Conservation (phyloP, 1,140 invertebrate genomes). For the Druon quercuslanigerum region DNA sequence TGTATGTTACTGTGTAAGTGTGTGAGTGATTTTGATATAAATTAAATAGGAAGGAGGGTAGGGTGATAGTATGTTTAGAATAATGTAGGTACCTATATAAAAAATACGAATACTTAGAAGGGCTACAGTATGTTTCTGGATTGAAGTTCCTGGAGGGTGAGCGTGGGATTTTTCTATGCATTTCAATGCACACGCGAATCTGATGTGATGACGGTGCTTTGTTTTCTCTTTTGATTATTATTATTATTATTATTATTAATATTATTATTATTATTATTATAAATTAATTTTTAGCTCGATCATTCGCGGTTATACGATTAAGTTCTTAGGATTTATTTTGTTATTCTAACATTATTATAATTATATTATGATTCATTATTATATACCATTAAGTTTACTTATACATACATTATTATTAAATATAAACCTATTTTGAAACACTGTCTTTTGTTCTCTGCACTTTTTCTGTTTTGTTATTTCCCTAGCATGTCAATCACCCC, state of each 20-base stretch:
- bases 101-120: slow-evolving; percentile 25
- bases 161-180: slow-evolving; percentile 50
- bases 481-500: neutral
- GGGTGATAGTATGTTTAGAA: slow-evolving; percentile 14
- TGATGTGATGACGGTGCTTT: slow-evolving; percentile 75
- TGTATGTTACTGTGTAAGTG: neutral
- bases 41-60: neutral
- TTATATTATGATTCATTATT: slow-evolving; percentile 51
- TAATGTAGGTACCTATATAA: slow-evolving; percentile 38
- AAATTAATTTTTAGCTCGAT: slow-evolving; percentile 50
- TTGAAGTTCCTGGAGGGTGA: slow-evolving; percentile 71
- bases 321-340: slow-evolving; percentile 39
- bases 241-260: slow-evolving; percentile 52
- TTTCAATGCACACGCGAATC: slow-evolving; percentile 53
- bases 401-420: slow-evolving; percentile 65
- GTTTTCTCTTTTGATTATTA: slow-evolving; percentile 66
- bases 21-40: neutral
- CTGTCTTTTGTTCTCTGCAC: slow-evolving; percentile 32
- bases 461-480: slow-evolving; percentile 31
- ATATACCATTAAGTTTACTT: slow-evolving; percentile 64
- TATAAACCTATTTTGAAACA: slow-evolving; percentile 65
- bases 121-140: slow-evolving; percentile 58
- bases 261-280: slow-evolving; percentile 52
- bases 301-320: slow-evolving; percentile 50
- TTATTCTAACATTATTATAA: slow-evolving; percentile 52